Conservation (phyloP, 2,113 vertebrate species). For the Cryptotis parvus region DNA sequence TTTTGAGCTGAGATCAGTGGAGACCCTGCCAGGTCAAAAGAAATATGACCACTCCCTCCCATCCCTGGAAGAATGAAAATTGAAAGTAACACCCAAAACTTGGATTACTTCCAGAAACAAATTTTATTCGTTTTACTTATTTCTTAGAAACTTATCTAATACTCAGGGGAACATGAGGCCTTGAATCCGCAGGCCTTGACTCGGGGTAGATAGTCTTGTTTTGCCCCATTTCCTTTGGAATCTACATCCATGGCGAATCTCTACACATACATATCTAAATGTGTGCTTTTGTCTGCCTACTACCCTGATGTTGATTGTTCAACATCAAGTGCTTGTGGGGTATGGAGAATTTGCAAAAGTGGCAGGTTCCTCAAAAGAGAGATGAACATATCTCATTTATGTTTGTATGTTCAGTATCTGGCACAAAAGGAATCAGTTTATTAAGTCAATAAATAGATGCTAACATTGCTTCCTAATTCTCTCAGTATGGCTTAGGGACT, state of each 20-base stretch:
- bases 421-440: not conserved
- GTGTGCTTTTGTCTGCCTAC: not conserved
- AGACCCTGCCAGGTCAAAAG: not conserved
- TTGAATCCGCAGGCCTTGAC: not conserved
- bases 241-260: not conserved
- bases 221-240: not conserved
- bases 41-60: not conserved
- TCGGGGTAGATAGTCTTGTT: not conserved
- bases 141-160: not conserved
- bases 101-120: not conserved
- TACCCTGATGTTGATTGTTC: not conserved
- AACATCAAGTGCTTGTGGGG: not conserved
- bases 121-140: too few relatives aligned
- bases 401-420: constrained; percentile 9
- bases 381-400: not conserved
- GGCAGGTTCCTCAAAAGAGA: not conserved
- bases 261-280: not conserved
- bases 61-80: not conserved
- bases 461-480: not conserved
- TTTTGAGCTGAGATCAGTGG: not conserved
- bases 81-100: not conserved
- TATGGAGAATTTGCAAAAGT: not conserved
- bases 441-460: constrained; percentile 23
- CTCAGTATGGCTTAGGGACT: not conserved
- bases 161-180: not conserved